Evolutionary conservation across 2,888 invertebrate genomes (phyloP), one percentile per base, ranked within the genome.

Genomic region (Scotopteryx bipunctaria): DNA sequence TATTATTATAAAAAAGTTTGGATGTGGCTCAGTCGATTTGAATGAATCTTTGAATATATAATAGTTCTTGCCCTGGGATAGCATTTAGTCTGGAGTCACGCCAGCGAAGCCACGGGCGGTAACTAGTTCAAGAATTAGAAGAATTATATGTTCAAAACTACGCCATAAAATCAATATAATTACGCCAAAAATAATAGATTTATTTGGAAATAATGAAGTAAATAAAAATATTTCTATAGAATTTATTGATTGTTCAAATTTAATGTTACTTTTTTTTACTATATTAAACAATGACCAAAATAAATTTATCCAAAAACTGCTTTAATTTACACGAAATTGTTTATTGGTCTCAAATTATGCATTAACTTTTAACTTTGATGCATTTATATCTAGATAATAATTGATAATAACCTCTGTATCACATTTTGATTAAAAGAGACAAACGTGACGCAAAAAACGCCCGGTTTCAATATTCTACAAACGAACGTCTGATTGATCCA

Each of bases 151-250:
- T n/a, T n/a, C n/a, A n/a, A n/a, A n/a, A n/a, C n/a, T n/a, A n/a
- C n/a, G n/a, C n/a, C n/a, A 5, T 25, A 9, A n/a, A 27, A 27
- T 11, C 27, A 9, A 27, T 27, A 27, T n/a, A 11, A 9, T 9
- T 3, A 25, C 9, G 25, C 9, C 9, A 27, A 27, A 27, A 8
- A 9, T 3, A 11, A 3, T 11, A 27, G 11, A 9, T 4, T 11
- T 8, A 11, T 27, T 27, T 9, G 9, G 9, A 9, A 9, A 9
- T 3, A 27, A 8, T 4, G 27, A 11, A 16, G 5, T 9, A 8
- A 31, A 35, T 35, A 23, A 43, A 43, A 23, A 43, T 43, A 32
- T 43, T 43, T 33, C 21, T 33, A 43, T 32, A 42, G 21, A 42
- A 42, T n/a, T n/a, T n/a, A n/a, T n/a, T n/a, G 32, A 31, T 17